A percentile compares a stretch with the other conserved stretches of the same genome.
Evolutionary conservation across 1,140 invertebrate species (phyloP).

Genomic region (Colletes gigas): DNA sequence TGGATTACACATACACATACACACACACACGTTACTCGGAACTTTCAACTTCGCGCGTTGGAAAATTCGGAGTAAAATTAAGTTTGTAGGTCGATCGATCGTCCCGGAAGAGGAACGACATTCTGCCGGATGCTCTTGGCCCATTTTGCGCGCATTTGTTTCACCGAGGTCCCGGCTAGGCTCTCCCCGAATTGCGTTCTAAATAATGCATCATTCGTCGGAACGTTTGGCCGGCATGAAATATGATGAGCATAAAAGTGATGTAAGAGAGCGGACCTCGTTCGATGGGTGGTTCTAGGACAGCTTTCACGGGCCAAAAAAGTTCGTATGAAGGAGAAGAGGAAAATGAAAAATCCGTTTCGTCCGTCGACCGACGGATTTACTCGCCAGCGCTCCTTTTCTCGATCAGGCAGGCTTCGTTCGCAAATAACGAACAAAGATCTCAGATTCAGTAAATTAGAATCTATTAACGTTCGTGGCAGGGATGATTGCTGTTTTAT

Average conservation of each 20-base stretch:
- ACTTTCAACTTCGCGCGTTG: not conserved
- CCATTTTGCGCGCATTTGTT: slow-evolving; percentile 52
- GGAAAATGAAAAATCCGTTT: slow-evolving; percentile 25
- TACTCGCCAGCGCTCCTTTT: slow-evolving; percentile 20
- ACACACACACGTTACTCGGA: not conserved
- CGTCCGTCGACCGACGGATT: slow-evolving; percentile 40
- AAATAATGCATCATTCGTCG: slow-evolving; percentile 68
- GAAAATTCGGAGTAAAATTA: slow-evolving; percentile 26
- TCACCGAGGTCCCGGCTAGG: slow-evolving; percentile 16
- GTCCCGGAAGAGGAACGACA: slow-evolving; percentile 33
- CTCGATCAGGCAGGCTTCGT: too few relatives aligned
- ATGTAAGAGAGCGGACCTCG: slow-evolving; percentile 53
- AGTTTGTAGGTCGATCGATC: slow-evolving; percentile 50
- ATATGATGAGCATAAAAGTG: slow-evolving; percentile 63
- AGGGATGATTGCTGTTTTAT: too few relatives aligned
- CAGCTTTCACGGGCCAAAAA: slow-evolving; percentile 8
- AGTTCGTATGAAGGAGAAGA: slow-evolving; percentile 6
- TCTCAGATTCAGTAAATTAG: too few relatives aligned
- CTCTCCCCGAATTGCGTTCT: slow-evolving; percentile 58
- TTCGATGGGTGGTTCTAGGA: slow-evolving; percentile 50
- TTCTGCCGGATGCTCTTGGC: slow-evolving; percentile 42
- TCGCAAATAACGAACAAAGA: too few relatives aligned
- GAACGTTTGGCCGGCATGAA: slow-evolving; percentile 58
- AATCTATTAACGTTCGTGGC: too few relatives aligned
- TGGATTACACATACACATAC: too few relatives aligned